Evolutionary conservation across 2,797 vertebrate species (phyloP).

Genomic region (Limnodromus scolopaceus): DNA sequence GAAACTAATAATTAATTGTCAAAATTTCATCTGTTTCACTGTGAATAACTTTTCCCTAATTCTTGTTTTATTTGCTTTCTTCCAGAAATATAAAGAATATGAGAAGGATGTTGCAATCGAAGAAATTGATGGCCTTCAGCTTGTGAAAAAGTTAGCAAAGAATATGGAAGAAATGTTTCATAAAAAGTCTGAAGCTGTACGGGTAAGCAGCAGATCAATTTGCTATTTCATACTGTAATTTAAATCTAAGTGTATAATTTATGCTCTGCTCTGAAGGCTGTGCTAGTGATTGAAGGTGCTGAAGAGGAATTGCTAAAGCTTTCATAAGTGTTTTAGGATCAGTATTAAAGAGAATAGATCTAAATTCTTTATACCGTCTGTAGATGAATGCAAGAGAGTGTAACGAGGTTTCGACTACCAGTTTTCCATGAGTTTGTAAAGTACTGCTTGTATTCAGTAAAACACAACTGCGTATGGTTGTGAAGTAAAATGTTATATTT

Average conservation of each 20-base stretch:
- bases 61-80: not conserved
- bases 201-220: slow-evolving; percentile 82
- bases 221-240: not conserved
- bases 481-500: not conserved
- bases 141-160: slow-evolving; percentile 94
- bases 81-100: slow-evolving; percentile 98
- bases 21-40: not conserved
- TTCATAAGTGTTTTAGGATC: not conserved
- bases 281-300: not conserved
- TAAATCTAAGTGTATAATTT: not conserved
- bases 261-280: not conserved
- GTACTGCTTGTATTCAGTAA: not conserved
- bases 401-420: not conserved
- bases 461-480: not conserved
- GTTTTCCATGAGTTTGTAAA: not conserved
- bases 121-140: slow-evolving; percentile 94
- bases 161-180: slow-evolving; percentile 99
- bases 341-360: not conserved
- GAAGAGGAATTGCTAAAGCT: not conserved
- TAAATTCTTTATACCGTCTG: not conserved
- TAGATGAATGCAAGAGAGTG: not conserved
- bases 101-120: slow-evolving; percentile 92
- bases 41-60: not conserved
- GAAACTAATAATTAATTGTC: not conserved
- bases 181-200: slow-evolving; percentile 94